Conservation (phyloP, 2,797 vertebrate species). For the Pangasius macronema region DNA sequence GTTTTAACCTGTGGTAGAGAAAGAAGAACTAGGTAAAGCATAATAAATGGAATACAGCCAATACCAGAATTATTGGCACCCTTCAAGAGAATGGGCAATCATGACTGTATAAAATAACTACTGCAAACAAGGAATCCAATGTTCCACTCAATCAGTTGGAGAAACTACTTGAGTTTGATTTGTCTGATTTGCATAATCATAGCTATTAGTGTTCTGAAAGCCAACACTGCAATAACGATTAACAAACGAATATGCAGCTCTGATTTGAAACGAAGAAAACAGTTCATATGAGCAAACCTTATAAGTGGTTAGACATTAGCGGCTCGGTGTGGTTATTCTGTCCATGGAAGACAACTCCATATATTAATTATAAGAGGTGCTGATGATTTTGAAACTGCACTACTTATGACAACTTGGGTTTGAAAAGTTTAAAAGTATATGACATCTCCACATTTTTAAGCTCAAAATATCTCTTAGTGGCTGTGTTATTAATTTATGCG, state of each 20-base stretch:
- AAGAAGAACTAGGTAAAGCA: background rate
- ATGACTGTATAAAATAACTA: background rate
- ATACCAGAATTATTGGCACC: background rate
- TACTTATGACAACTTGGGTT: background rate
- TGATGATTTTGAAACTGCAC: background rate
- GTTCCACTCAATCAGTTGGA: background rate
- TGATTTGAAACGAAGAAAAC: background rate
- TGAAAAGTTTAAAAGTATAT: background rate
- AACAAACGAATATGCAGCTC: background rate
- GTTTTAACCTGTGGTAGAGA: slow-evolving; percentile 11
- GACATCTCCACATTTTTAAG: background rate
- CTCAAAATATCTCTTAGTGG: background rate
- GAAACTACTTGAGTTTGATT: background rate
- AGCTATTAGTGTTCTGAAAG: background rate
- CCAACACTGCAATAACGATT: background rate
- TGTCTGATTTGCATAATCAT: background rate
- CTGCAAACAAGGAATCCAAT: background rate
- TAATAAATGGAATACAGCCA: background rate
- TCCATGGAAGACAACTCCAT: background rate
- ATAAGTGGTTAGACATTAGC: background rate
- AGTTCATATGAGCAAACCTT: background rate
- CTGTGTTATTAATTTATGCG: background rate
- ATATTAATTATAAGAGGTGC: background rate
- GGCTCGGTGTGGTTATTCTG: background rate
- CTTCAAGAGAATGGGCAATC: background rate